Evolutionary conservation across 2,888 invertebrate species (phyloP).

Genomic region (Vandiemenella viatica): DNA sequence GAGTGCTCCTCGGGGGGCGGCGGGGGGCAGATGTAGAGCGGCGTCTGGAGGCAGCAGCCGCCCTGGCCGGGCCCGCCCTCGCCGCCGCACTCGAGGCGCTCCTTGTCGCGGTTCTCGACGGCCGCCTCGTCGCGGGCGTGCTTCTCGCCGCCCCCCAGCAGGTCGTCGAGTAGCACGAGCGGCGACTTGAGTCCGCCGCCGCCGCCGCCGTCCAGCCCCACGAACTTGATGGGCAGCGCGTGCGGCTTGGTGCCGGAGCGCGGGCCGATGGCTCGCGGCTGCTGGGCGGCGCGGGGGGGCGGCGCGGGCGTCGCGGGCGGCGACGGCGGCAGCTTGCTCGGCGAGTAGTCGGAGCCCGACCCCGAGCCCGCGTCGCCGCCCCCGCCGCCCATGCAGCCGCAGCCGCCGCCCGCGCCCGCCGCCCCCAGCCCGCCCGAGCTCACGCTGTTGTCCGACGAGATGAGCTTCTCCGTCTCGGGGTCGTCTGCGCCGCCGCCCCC

Average conservation of each 20-base stretch:
- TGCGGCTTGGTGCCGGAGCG: conserved; percentile 21
- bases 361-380: conserved; percentile 23
- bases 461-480: conserved; percentile 60
- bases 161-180: conserved; percentile 31
- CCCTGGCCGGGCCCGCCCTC: conserved; percentile 5
- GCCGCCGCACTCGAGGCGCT: conserved; percentile 17
- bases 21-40: conserved; percentile 36
- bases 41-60: conserved; percentile 16
- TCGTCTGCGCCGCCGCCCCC: conserved; percentile 33
- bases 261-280: conserved; percentile 13
- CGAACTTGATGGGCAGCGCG: conserved; percentile 27
- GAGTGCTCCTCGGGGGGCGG: conserved; percentile 36
- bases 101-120: conserved; percentile 27
- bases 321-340: conserved; percentile 18
- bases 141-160: conserved; percentile 29
- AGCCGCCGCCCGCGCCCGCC: conserved; percentile 28
- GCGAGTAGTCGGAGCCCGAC: conserved; percentile 28
- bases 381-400: conserved; percentile 25
- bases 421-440: conserved; percentile 19
- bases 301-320: conserved; percentile 13
- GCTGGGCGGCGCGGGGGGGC: not conserved
- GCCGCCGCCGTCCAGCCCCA: conserved; percentile 21
- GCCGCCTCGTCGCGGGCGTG: conserved; percentile 28
- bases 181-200: conserved; percentile 27
- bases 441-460: conserved; percentile 33